These are phyloP conservation scores for Trichechus manatus DNA, from an alignment of 2,113 vertebrate species.

Conservation along the genomic window DNA sequence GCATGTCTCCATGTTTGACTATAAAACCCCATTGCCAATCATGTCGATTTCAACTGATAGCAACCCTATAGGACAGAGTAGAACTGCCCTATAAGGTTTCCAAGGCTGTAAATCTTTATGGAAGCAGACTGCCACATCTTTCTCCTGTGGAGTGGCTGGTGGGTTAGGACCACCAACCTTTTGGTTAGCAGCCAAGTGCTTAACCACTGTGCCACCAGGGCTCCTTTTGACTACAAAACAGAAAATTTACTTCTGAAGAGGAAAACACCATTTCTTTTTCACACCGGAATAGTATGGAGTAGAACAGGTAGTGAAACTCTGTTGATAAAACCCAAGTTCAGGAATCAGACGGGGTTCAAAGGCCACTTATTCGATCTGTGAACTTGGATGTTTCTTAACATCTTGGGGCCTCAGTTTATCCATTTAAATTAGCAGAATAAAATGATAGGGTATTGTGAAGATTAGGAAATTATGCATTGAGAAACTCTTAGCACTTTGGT, in stretches of 20 bases:
- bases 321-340: not conserved
- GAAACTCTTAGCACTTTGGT: not conserved
- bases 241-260: constrained; percentile 56
- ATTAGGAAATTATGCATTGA: not conserved
- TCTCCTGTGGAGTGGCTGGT: too few relatives aligned
- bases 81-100: not conserved
- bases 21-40: not conserved
- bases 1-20: constrained; percentile 26
- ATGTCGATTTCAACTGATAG: not conserved
- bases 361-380: not conserved
- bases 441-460: not conserved
- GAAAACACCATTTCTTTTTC: constrained; percentile 16
- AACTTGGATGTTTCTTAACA: not conserved
- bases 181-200: not conserved
- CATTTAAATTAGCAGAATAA: not conserved
- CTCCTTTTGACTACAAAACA: constrained; percentile 29
- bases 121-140: not conserved
- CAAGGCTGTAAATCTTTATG: not conserved
- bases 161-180: not conserved
- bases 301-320: not conserved
- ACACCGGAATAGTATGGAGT: not conserved
- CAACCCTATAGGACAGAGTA: not conserved
- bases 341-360: not conserved
- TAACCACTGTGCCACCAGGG: not conserved
- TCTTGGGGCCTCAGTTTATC: not conserved